These are phyloP conservation scores for Pentalonia nigronervosa DNA, from an alignment of 1,140 invertebrate species.

Conservation along the genomic window DNA sequence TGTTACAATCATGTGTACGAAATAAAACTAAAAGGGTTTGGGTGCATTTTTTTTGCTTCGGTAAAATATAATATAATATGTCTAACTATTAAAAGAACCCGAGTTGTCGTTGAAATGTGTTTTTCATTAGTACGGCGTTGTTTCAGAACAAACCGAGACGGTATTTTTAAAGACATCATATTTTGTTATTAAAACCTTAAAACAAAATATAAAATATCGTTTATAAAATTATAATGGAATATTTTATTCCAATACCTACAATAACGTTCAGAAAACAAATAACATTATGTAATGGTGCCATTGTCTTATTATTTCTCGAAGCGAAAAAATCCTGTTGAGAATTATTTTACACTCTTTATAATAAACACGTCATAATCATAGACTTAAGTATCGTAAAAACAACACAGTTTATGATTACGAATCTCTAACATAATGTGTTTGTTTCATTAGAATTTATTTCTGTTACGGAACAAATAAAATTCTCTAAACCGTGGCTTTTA, in stretches of 20 bases:
- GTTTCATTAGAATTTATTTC: constrained; percentile 26
- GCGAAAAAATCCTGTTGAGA: neutral
- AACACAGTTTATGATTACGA: neutral
- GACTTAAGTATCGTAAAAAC: neutral
- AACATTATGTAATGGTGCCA: neutral
- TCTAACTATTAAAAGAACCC: neutral
- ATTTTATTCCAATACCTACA: constrained; percentile 8
- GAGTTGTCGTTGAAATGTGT: neutral
- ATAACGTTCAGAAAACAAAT: neutral
- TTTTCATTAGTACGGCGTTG: neutral
- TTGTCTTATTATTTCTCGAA: neutral
- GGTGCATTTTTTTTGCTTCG: neutral
- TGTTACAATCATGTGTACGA: neutral
- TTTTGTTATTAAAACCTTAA: neutral
- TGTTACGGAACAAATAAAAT: neutral
- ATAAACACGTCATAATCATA: neutral
- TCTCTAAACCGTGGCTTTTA: neutral
- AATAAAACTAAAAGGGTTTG: neutral
- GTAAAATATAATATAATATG: neutral
- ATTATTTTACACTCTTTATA: constrained; percentile 20
- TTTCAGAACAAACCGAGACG: neutral
- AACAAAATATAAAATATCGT: neutral
- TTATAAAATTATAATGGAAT: neutral
- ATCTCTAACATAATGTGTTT: constrained; percentile 3
- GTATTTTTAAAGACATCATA: neutral